Base-by-base conservation (phyloP, 2,113 vertebrate genomes). In the Archilochus colubris region DNA sequence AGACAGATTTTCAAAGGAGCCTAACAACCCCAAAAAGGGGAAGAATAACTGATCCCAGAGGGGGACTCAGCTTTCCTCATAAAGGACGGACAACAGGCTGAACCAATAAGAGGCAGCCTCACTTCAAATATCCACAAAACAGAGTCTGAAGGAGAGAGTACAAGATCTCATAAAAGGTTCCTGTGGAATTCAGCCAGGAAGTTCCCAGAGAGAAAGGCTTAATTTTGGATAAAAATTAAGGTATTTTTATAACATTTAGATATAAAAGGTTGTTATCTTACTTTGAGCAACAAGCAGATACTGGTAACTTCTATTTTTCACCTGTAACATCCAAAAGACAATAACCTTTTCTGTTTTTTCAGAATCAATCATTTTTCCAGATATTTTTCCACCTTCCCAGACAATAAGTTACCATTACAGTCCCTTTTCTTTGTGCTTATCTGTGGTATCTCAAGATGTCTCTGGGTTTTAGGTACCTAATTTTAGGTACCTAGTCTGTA, bases 71-170 rank as follows among this genome's bases (percentile, higher is more conserved):
- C 25, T 10, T 23, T 36, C 10, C 23, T 11, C 15, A 33, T 40
- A 67, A 86, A 59, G 2, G 2, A 2, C 2, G 3, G 8, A 63
- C 7, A 4, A 70, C 25, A 53, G 22, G 30, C 5, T 1, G 2
- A 63, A 85, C 4, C 12, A 27, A 13, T 33, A 31, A 80, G 4
- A 24, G 11, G 3, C 18, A 61, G 5, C 64, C 1, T 43, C 1
- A 8, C 9, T 75, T 72, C 9, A 68, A 30, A 58, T 43, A 17
- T 73, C 6, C 2, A 0, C 12, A 7, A 53, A 67, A 30, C 7
- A 13, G 31, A 57, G 4, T 33, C 27, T 67, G 36, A 17, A 63
- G 7, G 46, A 3, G 51, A 9, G 53, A 18, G n/a, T 38, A 22
- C n/a, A 67, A 72, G 25, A 58, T 21, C 17, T 36, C 3, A 0